phyloP scores from a whole-genome alignment of 2,888 invertebrate species.

The Platerodrilus igneus region DNA sequence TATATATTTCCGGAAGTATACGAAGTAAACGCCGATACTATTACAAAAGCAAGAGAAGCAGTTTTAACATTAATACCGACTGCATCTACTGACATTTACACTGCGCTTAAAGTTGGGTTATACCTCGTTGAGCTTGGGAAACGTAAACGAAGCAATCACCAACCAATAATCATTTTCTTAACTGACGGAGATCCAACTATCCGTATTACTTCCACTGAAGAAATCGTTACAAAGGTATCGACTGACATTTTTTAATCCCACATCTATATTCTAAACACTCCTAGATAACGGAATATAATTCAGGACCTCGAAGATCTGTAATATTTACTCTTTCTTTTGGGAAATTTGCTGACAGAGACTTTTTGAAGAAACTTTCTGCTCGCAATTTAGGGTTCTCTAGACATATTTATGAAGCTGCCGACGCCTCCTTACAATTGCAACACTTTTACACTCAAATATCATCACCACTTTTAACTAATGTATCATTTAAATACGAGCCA shows the following conservation, averaged over 20 bases:
- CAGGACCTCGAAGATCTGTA: constrained; percentile 41
- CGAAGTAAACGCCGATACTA: constrained; percentile 54
- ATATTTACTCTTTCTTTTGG: constrained; percentile 69
- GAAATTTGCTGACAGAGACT: constrained; percentile 60
- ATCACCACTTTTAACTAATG: constrained; percentile 62
- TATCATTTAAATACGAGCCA: constrained; percentile 59
- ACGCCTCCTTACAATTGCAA: constrained; percentile 61
- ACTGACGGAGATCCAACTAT: constrained; percentile 65
- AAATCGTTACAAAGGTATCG: constrained; percentile 12
- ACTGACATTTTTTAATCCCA: no score
- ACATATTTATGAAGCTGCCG: constrained; percentile 67
- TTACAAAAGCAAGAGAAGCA: constrained; percentile 57
- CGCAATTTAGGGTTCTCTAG: constrained; percentile 65
- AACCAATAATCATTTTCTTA: constrained; percentile 62
- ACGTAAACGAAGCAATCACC: constrained; percentile 41
- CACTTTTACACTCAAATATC: constrained; percentile 66
- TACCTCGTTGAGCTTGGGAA: constrained; percentile 36
- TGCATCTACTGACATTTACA: constrained; percentile 66
- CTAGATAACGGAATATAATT: constrained; percentile 50
- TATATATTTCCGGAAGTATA: constrained; percentile 50
- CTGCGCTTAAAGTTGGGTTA: constrained; percentile 56
- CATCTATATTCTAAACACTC: no score
- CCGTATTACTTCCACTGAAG: constrained; percentile 51
- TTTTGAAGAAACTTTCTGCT: constrained; percentile 61
- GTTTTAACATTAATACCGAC: constrained; percentile 53